These are phyloP conservation scores for Caenorhabditis latens DNA, from an alignment of 1,140 invertebrate species.

Conservation along the genomic window DNA sequence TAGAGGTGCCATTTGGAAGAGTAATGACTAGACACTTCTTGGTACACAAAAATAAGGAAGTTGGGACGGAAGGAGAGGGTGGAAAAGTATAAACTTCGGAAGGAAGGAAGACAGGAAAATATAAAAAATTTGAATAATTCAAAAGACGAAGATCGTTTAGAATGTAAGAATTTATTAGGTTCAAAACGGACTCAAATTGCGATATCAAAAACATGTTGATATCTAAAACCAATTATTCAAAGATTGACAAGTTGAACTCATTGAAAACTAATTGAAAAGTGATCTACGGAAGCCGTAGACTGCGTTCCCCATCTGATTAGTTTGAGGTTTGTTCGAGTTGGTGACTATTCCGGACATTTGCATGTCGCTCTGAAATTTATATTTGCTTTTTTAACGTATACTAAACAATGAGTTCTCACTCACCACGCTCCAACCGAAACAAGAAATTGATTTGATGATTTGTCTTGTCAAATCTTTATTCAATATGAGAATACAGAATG, in stretches of 20 bases:
- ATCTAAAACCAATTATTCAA: no score
- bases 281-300: background rate
- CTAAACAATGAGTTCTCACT: no score
- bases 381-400: background rate
- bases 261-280: background rate
- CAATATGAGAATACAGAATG: constrained; percentile 12
- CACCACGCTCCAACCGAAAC: background rate
- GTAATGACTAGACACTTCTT: background rate
- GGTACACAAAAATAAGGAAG: background rate
- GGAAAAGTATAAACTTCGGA: background rate
- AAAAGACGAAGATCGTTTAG: no score
- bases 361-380: constrained; percentile 13
- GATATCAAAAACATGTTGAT: no score
- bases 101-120: background rate
- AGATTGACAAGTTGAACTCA: no score
- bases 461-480: background rate
- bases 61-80: background rate
- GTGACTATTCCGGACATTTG: background rate
- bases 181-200: no score
- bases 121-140: background rate
- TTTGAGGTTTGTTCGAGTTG: background rate
- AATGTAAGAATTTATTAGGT: no score
- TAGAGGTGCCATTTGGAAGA: background rate
- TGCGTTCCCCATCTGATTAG: background rate
- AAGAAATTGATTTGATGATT: background rate